These are phyloP conservation scores for Acanthosepion pharaonis DNA, from an alignment of 2,888 invertebrate genomes.

Conservation along the genomic window DNA sequence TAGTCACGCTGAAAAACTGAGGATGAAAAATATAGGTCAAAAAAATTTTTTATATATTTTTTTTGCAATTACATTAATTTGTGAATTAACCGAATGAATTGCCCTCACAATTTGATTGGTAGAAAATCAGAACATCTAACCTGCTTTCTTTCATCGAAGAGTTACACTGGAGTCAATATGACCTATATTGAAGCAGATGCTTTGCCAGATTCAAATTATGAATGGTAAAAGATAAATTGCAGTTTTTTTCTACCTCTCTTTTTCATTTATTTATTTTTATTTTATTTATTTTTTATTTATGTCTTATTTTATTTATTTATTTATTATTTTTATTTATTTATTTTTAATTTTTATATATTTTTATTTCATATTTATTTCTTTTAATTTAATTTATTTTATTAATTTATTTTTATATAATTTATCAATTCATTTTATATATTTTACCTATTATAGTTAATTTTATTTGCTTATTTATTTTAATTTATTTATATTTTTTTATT, in stretches of 20 bases:
- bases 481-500: too few species aligned
- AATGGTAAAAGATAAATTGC: not conserved
- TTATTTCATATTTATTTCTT: too few species aligned
- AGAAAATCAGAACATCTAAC: not conserved
- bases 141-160: not conserved
- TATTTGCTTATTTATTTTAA: too few species aligned
- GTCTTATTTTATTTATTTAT: not conserved
- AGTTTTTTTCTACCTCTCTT: too few species aligned
- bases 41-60: not conserved
- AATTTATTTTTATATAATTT: too few species aligned
- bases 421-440: too few species aligned
- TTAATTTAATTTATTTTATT: too few species aligned
- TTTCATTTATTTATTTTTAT: not conserved
- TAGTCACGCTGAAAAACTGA: not conserved
- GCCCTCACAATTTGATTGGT: not conserved
- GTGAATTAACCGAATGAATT: not conserved
- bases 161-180: not conserved
- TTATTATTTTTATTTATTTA: too few species aligned
- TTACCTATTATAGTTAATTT: too few species aligned
- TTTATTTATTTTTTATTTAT: not conserved
- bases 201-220: not conserved
- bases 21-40: not conserved
- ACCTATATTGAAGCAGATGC: not conserved
- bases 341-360: too few species aligned
- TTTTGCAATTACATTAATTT: not conserved